Conservation (phyloP, 1,140 invertebrate genomes). For the Bombus pascuorum region DNA sequence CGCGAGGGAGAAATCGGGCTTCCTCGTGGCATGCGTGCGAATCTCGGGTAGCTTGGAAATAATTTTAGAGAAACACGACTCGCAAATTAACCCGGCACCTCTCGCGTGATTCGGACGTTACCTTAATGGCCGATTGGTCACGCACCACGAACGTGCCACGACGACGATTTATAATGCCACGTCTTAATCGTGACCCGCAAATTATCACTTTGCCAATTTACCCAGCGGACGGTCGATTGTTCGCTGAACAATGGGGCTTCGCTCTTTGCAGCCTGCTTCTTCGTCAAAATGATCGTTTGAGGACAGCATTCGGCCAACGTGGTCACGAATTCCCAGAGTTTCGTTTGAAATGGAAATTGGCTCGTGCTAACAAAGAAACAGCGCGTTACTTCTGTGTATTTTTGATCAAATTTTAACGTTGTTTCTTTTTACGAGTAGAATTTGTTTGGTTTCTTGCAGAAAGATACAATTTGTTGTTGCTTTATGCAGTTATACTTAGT, state of each 20-base stretch:
- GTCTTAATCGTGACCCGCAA: slow-evolving; percentile 73
- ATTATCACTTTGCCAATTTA: slow-evolving; percentile 70
- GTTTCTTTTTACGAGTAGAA: not conserved
- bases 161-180: slow-evolving; percentile 69
- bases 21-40: slow-evolving; percentile 27
- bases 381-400: not conserved
- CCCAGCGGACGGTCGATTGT: not conserved
- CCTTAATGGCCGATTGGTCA: slow-evolving; percentile 75
- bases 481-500: no score
- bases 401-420: not conserved
- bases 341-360: slow-evolving; percentile 30
- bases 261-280: slow-evolving; percentile 11
- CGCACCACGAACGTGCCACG: slow-evolving; percentile 66
- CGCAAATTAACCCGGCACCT: slow-evolving; percentile 74
- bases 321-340: slow-evolving; percentile 42
- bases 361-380: not conserved
- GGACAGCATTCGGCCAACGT: slow-evolving; percentile 12
- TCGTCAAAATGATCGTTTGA: slow-evolving; percentile 15
- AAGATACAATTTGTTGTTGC: not conserved
- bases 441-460: not conserved
- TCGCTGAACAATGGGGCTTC: slow-evolving; percentile 52
- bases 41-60: slow-evolving; percentile 58
- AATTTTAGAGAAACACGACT: slow-evolving; percentile 68
- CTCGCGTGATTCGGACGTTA: slow-evolving; percentile 73
- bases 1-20: slow-evolving; percentile 40